Evolutionary conservation across 2,113 vertebrate genomes (phyloP), one percentile per base, ranked within the genome.

Genomic region (Aphyosemion australe): DNA sequence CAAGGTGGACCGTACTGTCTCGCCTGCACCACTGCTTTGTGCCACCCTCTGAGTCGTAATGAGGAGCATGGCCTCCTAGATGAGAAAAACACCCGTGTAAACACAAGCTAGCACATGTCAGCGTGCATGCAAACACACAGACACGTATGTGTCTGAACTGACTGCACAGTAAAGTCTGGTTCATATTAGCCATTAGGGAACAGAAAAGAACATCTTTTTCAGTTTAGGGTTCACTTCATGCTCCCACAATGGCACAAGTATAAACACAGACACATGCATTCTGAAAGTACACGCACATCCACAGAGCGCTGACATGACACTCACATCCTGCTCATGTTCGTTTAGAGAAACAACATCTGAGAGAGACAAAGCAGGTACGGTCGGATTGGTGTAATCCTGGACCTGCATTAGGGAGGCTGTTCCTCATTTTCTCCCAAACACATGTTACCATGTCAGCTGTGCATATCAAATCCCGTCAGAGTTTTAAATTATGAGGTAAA

Each of bases 171-270:
- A 73, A 80, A 62, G 84, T 84, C 88, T 92, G 91, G 69, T 87
- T 86, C 79, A 47, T 76, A 89, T 89, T 91, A 90, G 58, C 73
- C 84, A 83, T 87, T 72, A 83, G 81, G 84, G 79, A 79, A 71
- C 61, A 74, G 73, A 88, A 86, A 83, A 9, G 55, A 84, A 84
- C 87, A 89, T 89, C 84, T 90, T 92, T 7, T 90, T 88, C 79
- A 84, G 84, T 79, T 92, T 88, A 88, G 70, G 76, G 71, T 81
- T 63, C 61, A 74, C 74, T 86, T 85, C 77, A 82, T 82, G 82
- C 80, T 82, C 69, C 69, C 31, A 16, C 86, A 84, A 79, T 82
- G 74, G 83, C 79, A 84, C 63, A 61, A 69, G 71, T 69, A 69
- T 85, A 89, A 89, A 88, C 87, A 89, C 74, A 75, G 86, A 55